A percentile compares a stretch with the other conserved stretches of the same genome.
Conservation (phyloP, 2,113 vertebrate species). For the Caracal caracal region DNA sequence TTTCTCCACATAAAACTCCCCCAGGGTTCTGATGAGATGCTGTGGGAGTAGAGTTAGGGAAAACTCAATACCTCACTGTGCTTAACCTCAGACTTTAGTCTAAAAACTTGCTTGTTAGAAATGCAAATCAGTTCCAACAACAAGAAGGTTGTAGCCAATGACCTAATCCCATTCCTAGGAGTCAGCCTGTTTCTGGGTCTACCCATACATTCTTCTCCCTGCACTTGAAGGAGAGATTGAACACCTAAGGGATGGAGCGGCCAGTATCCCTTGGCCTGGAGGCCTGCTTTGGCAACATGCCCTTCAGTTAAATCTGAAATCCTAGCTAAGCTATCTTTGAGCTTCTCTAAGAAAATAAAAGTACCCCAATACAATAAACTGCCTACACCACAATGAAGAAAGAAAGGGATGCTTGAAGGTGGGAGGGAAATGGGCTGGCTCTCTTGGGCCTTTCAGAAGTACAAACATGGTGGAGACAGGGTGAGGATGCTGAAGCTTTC, state of each 20-base stretch:
- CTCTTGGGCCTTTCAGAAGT: background rate
- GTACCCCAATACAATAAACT: background rate
- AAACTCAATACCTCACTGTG: background rate
- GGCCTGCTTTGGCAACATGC: background rate
- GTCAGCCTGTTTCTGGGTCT: background rate
- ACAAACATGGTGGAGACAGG: background rate
- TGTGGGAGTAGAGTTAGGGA: background rate
- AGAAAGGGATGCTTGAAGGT: background rate
- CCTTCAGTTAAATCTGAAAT: background rate
- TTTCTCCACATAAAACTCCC: background rate
- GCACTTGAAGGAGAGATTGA: background rate
- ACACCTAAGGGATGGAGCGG: background rate
- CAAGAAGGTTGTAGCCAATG: constrained; percentile 4
- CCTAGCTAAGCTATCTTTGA: background rate
- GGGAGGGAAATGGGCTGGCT: background rate
- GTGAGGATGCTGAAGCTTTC: background rate
- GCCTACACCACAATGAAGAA: background rate
- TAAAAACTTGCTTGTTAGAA: constrained; percentile 41
- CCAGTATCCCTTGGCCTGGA: background rate
- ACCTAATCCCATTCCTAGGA: constrained; percentile 46
- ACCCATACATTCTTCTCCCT: background rate
- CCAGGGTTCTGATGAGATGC: background rate
- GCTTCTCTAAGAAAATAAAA: background rate
- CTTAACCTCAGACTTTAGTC: constrained; percentile 45
- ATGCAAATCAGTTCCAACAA: constrained; percentile 44